Evolutionary conservation across 2,797 vertebrate genomes (phyloP).

Genomic region (Todus mexicanus): DNA sequence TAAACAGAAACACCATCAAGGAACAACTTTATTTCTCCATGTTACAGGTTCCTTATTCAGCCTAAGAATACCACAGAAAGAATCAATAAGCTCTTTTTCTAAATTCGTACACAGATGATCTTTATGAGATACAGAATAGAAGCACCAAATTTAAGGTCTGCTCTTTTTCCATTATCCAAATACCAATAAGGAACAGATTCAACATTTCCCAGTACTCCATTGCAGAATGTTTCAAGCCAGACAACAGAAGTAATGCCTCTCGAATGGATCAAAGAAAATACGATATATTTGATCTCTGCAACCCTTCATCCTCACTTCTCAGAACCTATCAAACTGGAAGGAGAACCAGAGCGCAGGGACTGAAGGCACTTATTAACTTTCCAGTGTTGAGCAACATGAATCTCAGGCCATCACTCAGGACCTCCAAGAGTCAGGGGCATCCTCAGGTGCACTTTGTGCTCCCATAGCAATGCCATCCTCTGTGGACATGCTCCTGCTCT

Average conservation of each 20-base stretch:
- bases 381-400: not conserved
- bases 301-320: not conserved
- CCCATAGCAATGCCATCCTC: not conserved
- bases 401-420: not conserved
- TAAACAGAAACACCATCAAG: not conserved
- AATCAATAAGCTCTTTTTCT: not conserved
- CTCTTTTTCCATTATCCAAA: constrained; percentile 1
- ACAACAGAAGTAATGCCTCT: not conserved
- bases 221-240: not conserved
- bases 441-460: not conserved
- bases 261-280: not conserved
- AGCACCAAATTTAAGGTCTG: not conserved
- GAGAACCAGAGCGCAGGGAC: not conserved
- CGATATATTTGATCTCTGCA: no score
- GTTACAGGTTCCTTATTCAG: not conserved
- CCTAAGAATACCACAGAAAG: not conserved
- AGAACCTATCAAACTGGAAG: not conserved
- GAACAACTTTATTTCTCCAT: not conserved
- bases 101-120: not conserved
- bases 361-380: fast-evolving
- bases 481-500: not conserved
- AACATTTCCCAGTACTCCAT: not conserved
- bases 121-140: not conserved
- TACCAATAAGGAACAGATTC: not conserved
- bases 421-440: not conserved